Percentiles rank a stretch among this genome's conserved stretches.
Evolutionary conservation across 2,888 invertebrate genomes (phyloP).

Genomic region (Perdita meconis): DNA sequence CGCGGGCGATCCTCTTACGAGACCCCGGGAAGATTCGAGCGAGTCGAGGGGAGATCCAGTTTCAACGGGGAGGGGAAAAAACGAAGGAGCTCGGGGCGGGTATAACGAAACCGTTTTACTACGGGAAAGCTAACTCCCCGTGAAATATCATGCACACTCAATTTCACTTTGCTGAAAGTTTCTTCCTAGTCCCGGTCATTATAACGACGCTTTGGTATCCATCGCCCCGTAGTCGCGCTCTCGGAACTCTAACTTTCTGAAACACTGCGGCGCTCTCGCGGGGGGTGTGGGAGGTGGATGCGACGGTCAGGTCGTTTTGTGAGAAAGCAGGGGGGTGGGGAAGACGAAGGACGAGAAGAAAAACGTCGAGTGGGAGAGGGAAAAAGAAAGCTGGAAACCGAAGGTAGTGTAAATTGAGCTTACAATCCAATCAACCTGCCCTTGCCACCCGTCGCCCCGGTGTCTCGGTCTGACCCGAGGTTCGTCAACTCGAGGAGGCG

Average conservation of each 20-base stretch:
- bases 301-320: conserved; percentile 2
- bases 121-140: conserved; percentile 32
- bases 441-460: conserved; percentile 47
- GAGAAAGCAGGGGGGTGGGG: too few species aligned
- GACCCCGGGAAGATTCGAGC: conserved; percentile 24
- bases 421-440: conserved; percentile 82
- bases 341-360: too few species aligned
- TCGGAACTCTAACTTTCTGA: conserved; percentile 57
- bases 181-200: conserved; percentile 56
- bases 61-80: background rate
- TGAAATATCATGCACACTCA: conserved; percentile 56
- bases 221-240: conserved; percentile 35
- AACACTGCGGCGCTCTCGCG: conserved; percentile 37
- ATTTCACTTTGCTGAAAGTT: conserved; percentile 64
- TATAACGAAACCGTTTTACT: conserved; percentile 16
- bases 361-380: background rate
- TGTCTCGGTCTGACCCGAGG: conserved; percentile 60
- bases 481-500: conserved; percentile 58
- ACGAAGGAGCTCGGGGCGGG: background rate
- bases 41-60: conserved; percentile 12
- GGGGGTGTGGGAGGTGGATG: too few species aligned
- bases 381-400: conserved; percentile 55
- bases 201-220: conserved; percentile 63
- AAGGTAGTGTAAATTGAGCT: conserved; percentile 82
- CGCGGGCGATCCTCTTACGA: conserved; percentile 11